Base-by-base conservation (phyloP, 1,140 invertebrate species). In the Rhyzopertha dominica region DNA sequence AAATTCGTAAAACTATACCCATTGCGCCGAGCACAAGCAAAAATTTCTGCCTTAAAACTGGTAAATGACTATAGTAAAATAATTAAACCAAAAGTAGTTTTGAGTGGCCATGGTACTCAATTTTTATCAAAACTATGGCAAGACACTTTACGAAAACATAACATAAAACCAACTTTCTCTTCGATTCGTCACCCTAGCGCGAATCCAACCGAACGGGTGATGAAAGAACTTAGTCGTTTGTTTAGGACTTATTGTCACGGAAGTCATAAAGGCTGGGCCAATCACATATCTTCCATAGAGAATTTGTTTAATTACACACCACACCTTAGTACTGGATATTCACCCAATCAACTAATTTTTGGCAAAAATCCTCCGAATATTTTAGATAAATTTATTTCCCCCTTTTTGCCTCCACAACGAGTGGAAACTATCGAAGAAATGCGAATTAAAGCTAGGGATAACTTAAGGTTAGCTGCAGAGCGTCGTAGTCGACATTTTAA, bases 261-360 rank as follows among this genome's bases (percentile, higher is more conserved):
- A 2, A 30, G 26, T 12, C 63, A 63, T 39, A 31, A 49, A 0
- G 20, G 34, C 5, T 62, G 59, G 57, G 49, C 36, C 5, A n/a
- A 28, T 0, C 26, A 49, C 7, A 14, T 64, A 5, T 10, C 19
- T 4, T 39, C 43, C 7, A 53, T 64, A 1, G 57, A 63, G 43
- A 35, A 45, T 5, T 43, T 59, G 1, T 61, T 67, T 24, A 72
- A 71, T 48, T 54, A 56, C 4, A 53, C 62, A 5, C 46, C 50
- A 10, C 67, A 71, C 46, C 29, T 44, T 10, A 58, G 51, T n/a
- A 70, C 62, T 0, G 54, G 59, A 0, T 63, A 39, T 35, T 56
- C 56, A 0, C 69, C 70, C 0, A 58, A 36, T 30, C 56, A 67
- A 39, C 40, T 72, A 1, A 20, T 69, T 9, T 63, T 51, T 47